Evolutionary conservation across 2,888 invertebrate species (phyloP).

Genomic region (Ennomos fuscantarius): DNA sequence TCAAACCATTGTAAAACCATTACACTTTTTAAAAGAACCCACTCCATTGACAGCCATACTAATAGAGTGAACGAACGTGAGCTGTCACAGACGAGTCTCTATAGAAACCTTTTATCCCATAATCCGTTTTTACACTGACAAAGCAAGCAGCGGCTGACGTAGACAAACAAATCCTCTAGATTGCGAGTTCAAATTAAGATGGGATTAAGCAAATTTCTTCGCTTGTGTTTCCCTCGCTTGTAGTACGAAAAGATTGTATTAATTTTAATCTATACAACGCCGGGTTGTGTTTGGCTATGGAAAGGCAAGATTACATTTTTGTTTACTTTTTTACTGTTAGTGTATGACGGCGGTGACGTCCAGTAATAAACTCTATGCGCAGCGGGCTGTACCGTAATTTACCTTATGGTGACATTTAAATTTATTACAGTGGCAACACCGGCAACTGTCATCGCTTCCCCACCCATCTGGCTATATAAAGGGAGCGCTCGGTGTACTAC

Average conservation of each 20-base stretch:
- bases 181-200: constrained; percentile 71
- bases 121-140: constrained; percentile 74
- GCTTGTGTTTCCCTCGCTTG: constrained; percentile 52
- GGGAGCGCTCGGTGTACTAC: too few species aligned
- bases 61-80: constrained; percentile 57
- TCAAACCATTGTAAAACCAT: not conserved
- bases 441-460: too few species aligned
- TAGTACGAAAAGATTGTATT: constrained; percentile 42
- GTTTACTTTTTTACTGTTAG: too few species aligned
- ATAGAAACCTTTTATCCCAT: constrained; percentile 56
- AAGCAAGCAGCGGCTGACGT: constrained; percentile 60
- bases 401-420: too few species aligned
- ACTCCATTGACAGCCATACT: constrained; percentile 37
- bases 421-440: too few species aligned
- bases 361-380: too few species aligned
- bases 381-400: too few species aligned
- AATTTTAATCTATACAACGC: constrained; percentile 25
- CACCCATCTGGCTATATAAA: too few species aligned
- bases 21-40: constrained; percentile 13
- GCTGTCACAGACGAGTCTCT: constrained; percentile 49
- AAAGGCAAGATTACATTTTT: constrained; percentile 6
- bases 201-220: constrained; percentile 69
- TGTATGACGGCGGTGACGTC: too few species aligned
- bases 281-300: constrained; percentile 8
- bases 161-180: constrained; percentile 69